These are phyloP conservation scores for Venustoraphidia nigricollis DNA, from an alignment of 2,888 invertebrate genomes.

Conservation along the genomic window DNA sequence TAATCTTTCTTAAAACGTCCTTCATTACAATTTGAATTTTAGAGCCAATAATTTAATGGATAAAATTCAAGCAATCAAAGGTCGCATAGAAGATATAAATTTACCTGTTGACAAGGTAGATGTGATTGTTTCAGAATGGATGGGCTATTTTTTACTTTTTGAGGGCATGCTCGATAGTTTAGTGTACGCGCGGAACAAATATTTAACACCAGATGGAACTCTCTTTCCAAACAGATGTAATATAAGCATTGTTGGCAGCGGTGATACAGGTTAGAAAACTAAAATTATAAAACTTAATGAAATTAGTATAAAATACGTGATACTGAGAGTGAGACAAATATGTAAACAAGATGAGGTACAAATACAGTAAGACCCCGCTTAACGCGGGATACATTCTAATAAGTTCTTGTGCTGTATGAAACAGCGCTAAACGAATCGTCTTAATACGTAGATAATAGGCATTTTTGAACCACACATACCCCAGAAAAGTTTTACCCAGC, in stretches of 20 bases:
- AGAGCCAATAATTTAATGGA: conserved; percentile 62
- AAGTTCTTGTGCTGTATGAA: no score
- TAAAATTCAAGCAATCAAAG: conserved; percentile 65
- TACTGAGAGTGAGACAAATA: no score
- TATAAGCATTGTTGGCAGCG: conserved; percentile 65
- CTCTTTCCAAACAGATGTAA: conserved; percentile 76
- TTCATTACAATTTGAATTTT: conserved; percentile 14
- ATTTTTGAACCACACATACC: background rate
- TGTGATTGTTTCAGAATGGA: conserved; percentile 94
- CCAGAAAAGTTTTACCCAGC: background rate
- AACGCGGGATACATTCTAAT: no score
- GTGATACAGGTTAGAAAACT: conserved; percentile 44
- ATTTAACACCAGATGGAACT: conserved; percentile 57
- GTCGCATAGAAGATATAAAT: conserved; percentile 69
- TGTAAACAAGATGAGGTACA: no score
- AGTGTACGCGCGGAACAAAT: conserved; percentile 72
- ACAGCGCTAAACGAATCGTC: no score
- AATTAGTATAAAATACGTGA: background rate
- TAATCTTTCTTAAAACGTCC: conserved; percentile 2
- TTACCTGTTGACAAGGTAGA: conserved; percentile 68
- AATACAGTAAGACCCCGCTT: no score
- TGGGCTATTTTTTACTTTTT: conserved; percentile 93
- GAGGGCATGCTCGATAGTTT: conserved; percentile 96
- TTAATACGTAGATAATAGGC: no score
- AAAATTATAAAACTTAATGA: no score